Evolutionary conservation across 2,888 invertebrate genomes (phyloP).

Genomic region (Acleris sparsana): DNA sequence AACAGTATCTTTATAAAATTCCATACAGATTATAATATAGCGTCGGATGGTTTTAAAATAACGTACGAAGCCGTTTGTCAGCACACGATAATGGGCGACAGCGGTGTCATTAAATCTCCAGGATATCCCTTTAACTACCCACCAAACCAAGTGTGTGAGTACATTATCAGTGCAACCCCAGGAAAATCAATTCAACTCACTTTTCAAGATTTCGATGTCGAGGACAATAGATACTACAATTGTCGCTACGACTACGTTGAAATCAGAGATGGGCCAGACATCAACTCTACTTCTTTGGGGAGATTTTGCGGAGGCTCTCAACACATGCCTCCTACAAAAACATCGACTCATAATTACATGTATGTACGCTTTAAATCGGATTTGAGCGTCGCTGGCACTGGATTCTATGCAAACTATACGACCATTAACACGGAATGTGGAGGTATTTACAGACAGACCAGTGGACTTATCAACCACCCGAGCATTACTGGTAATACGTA

Average conservation of each 20-base stretch:
- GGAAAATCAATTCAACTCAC: slow-evolving; percentile 86
- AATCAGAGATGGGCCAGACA: slow-evolving; percentile 88
- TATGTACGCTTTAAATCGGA: slow-evolving; percentile 87
- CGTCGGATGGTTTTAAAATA: slow-evolving; percentile 63
- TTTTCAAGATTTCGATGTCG: slow-evolving; percentile 87
- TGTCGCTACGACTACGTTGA: slow-evolving; percentile 75
- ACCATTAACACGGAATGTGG: slow-evolving; percentile 88
- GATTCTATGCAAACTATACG: slow-evolving; percentile 90
- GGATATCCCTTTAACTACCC: slow-evolving; percentile 89
- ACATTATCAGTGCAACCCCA: slow-evolving; percentile 85
- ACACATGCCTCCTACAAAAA: slow-evolving; percentile 80
- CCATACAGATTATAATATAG: slow-evolving; percentile 62
- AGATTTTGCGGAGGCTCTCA: slow-evolving; percentile 86
- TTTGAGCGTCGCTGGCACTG: slow-evolving; percentile 80
- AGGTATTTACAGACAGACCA: slow-evolving; percentile 85
- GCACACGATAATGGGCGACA: slow-evolving; percentile 74
- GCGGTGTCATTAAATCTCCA: slow-evolving; percentile 88
- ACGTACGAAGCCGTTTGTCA: slow-evolving; percentile 66
- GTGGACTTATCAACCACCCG: slow-evolving; percentile 87
- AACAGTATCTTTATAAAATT: slow-evolving; percentile 83
- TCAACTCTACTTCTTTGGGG: slow-evolving; percentile 85
- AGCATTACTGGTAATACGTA: slow-evolving; percentile 56
- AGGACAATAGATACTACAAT: slow-evolving; percentile 64
- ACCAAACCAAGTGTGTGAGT: slow-evolving; percentile 85
- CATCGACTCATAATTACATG: slow-evolving; percentile 89